Conservation (phyloP, 1,140 invertebrate genomes). For the Microplitis mediator region DNA sequence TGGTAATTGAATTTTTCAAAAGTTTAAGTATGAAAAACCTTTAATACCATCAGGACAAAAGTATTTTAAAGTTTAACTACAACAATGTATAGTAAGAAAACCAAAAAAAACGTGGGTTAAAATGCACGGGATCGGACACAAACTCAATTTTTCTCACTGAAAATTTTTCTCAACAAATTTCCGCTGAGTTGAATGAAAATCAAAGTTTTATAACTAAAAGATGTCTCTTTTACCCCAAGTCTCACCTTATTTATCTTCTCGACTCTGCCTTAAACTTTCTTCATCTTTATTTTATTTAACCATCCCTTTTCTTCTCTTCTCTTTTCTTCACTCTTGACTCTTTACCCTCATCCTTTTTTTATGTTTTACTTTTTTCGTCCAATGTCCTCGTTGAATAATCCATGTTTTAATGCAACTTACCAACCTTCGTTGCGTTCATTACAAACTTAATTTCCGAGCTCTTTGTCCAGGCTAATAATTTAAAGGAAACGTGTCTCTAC, state of each 20-base stretch:
- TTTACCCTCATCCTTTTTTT: not conserved
- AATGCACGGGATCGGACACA: not conserved
- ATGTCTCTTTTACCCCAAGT: not conserved
- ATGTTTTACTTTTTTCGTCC: not conserved
- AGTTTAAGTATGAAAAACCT: no score
- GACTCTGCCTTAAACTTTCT: not conserved
- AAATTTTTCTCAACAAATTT: not conserved
- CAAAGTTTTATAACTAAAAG: not conserved
- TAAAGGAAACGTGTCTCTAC: no score
- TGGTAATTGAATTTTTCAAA: no score
- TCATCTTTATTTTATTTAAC: not conserved
- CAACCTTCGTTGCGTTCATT: not conserved
- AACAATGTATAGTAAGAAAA: no score
- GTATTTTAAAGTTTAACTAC: no score
- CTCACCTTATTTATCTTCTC: not conserved
- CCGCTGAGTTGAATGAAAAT: not conserved
- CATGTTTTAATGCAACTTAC: not conserved
- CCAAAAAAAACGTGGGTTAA: no score
- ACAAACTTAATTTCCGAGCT: not conserved
- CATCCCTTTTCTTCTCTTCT: no score
- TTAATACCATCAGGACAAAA: no score
- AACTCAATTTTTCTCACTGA: not conserved
- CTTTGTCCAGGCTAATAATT: not conserved
- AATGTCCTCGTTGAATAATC: not conserved
- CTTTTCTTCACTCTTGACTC: no score